A percentile compares a stretch with the other conserved stretches of the same genome.
phyloP scores from a whole-genome alignment of 2,113 vertebrate genomes.

The Harpagus bidentatus region DNA sequence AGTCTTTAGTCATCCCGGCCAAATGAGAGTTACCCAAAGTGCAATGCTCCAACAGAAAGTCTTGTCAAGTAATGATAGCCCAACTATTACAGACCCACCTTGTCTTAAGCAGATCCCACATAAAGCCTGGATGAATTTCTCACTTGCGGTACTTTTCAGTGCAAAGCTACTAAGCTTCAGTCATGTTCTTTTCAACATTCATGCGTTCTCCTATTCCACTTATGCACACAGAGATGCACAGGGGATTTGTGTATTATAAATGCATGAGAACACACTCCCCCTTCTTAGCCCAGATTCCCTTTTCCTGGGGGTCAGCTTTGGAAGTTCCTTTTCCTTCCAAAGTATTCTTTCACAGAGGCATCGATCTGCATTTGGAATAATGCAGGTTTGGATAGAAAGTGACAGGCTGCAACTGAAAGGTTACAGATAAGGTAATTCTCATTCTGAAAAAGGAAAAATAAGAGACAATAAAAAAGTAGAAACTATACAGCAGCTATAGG shows the following conservation, averaged over 20 bases:
- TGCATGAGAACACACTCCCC: background rate
- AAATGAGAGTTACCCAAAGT: background rate
- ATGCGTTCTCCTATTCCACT: background rate
- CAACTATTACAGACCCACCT: background rate
- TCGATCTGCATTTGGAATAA: background rate
- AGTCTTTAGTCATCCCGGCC: background rate
- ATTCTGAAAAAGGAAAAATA: background rate
- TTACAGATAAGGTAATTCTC: background rate
- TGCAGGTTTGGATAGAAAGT: background rate
- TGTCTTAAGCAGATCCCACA: background rate
- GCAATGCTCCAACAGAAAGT: background rate
- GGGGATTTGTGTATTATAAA: background rate
- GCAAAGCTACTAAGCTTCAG: background rate
- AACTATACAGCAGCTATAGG: background rate
- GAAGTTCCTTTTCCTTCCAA: background rate
- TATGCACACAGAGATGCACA: background rate
- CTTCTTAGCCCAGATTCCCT: background rate
- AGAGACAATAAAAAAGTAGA: background rate
- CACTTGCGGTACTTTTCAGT: background rate
- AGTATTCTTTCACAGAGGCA: background rate
- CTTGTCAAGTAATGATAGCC: background rate
- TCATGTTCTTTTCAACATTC: background rate
- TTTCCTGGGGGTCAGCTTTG: background rate
- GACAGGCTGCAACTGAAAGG: background rate
- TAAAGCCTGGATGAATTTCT: background rate